phyloP scores from a whole-genome alignment of 2,888 invertebrate genomes.

The Drosophila subquinaria region DNA sequence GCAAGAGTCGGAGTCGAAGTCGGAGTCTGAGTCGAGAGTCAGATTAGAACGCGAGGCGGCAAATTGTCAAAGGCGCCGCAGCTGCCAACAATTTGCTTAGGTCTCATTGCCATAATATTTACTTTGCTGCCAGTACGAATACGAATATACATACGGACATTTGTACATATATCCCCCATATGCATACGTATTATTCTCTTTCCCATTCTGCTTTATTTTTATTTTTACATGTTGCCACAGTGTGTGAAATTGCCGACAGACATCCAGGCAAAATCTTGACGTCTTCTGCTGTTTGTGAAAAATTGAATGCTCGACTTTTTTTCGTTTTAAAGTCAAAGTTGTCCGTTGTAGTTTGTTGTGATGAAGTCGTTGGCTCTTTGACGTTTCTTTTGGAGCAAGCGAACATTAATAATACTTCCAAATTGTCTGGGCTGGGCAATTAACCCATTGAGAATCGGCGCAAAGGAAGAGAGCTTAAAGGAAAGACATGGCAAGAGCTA shows the following conservation, averaged over 20 bases:
- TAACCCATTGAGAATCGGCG: slow-evolving; percentile 41
- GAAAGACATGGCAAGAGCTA: neutral
- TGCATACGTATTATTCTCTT: slow-evolving; percentile 2
- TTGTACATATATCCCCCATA: neutral
- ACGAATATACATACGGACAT: neutral
- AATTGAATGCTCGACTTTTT: slow-evolving; percentile 31
- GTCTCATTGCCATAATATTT: slow-evolving; percentile 26
- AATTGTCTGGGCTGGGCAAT: slow-evolving; percentile 48
- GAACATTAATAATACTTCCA: slow-evolving; percentile 51
- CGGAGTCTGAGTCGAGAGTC: slow-evolving; percentile 14
- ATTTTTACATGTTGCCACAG: slow-evolving; percentile 60
- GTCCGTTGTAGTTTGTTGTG: slow-evolving; percentile 16
- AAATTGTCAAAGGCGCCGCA: slow-evolving; percentile 73
- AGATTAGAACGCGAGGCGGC: slow-evolving; percentile 63
- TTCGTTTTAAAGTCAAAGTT: slow-evolving; percentile 28
- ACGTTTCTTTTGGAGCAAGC: slow-evolving; percentile 37
- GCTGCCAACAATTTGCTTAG: slow-evolving; percentile 70
- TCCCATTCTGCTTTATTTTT: slow-evolving; percentile 11
- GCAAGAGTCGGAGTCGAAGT: slow-evolving; percentile 17
- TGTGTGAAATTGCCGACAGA: slow-evolving; percentile 73
- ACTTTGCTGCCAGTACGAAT: slow-evolving; percentile 1
- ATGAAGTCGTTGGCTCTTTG: slow-evolving; percentile 32
- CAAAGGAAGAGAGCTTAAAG: neutral
- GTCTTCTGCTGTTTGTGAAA: slow-evolving; percentile 39
- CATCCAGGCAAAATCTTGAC: slow-evolving; percentile 37